Evolutionary conservation across 2,797 vertebrate genomes (phyloP).

Genomic region (Picus viridis): DNA sequence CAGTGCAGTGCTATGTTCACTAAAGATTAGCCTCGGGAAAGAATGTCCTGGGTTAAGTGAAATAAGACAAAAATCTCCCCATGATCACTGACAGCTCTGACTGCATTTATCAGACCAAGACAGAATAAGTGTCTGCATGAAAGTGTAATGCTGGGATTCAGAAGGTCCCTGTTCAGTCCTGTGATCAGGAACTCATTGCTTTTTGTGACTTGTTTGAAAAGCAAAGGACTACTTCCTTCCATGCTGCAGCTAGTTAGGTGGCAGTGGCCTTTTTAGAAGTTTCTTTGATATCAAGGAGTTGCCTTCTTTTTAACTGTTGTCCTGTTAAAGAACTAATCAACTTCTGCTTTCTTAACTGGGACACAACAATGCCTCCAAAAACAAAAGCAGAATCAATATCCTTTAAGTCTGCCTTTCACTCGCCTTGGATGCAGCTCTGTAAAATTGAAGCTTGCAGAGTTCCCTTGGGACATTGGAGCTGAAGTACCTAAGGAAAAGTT

Average conservation of each 20-base stretch:
- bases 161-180: neutral
- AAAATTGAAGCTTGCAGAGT: neutral
- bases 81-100: neutral
- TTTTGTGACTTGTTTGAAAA: neutral
- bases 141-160: neutral
- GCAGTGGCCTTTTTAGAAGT: neutral
- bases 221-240: neutral
- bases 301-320: neutral
- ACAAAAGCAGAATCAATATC: neutral
- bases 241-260: neutral
- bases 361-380: neutral
- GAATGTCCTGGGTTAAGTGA: neutral
- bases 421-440: neutral
- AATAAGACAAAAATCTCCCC: conserved; percentile 13
- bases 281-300: neutral
- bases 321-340: neutral
- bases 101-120: neutral
- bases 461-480: neutral
- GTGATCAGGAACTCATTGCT: neutral
- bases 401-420: neutral
- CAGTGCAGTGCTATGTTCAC: conserved; percentile 12
- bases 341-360: neutral
- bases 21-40: conserved; percentile 10
- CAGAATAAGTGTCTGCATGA: neutral
- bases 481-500: neutral